Evolutionary conservation across 2,888 invertebrate genomes (phyloP).

Genomic region (Agelastica alni): DNA sequence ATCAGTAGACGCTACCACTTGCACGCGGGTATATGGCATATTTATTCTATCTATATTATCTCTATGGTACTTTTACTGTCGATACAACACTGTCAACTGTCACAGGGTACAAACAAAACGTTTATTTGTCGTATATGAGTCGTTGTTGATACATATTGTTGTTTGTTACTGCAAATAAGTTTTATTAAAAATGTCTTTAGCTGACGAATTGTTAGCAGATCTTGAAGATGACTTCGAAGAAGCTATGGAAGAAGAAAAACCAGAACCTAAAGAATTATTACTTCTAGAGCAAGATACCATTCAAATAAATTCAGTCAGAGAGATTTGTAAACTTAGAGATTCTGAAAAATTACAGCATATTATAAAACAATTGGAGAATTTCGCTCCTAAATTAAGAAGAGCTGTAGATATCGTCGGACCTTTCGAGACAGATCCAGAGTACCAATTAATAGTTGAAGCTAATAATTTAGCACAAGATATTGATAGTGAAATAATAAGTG

Average conservation of each 20-base stretch:
- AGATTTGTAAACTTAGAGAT: constrained; percentile 86
- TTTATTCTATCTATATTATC: no score
- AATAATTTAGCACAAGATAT: constrained; percentile 96
- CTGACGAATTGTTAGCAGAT: constrained; percentile 96
- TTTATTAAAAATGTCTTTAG: constrained; percentile 80
- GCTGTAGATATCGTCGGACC: constrained; percentile 82
- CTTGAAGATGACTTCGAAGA: constrained; percentile 78
- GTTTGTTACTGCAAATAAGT: no score
- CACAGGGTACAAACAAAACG: no score
- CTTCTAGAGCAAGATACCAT: constrained; percentile 68
- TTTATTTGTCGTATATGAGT: no score
- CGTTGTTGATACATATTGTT: no score
- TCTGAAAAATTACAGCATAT: constrained; percentile 75
- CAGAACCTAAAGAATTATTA: constrained; percentile 56
- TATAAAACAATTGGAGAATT: constrained; percentile 74
- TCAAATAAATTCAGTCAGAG: constrained; percentile 75
- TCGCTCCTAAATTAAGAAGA: constrained; percentile 68
- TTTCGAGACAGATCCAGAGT: constrained; percentile 96
- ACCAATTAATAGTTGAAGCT: constrained; percentile 93
- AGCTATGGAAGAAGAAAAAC: constrained; percentile 54
- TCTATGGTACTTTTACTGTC: no score
- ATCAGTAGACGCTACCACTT: no score
- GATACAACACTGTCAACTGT: no score
- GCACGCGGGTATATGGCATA: no score
- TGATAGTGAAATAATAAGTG: constrained; percentile 92